Evolutionary conservation across 2,797 vertebrate genomes (phyloP).

Genomic region (Sebastes jordani): DNA sequence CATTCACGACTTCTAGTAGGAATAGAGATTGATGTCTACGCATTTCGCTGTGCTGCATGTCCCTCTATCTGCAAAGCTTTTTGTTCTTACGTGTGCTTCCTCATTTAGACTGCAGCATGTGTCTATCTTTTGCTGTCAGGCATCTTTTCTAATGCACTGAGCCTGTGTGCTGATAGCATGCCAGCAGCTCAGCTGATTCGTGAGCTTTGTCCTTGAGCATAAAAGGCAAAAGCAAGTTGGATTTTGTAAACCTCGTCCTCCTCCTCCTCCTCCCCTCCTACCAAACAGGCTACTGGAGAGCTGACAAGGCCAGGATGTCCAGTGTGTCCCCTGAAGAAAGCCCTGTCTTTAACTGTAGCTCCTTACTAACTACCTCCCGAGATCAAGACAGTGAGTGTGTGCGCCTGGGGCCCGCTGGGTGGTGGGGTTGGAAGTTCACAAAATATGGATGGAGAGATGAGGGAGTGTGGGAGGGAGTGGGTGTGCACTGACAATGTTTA

Average conservation of each 20-base stretch:
- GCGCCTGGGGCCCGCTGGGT: conserved; percentile 63
- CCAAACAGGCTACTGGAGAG: conserved; percentile 99
- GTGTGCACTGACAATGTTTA: not conserved
- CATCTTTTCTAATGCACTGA: conserved; percentile 31
- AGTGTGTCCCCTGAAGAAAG: conserved; percentile 90
- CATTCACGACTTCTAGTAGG: not conserved
- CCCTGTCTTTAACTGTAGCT: conserved; percentile 93
- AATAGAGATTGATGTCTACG: not conserved
- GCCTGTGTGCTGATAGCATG: conserved; percentile 17
- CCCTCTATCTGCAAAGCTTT: not conserved
- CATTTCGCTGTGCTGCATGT: conserved; percentile 17
- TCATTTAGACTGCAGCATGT: conserved; percentile 13
- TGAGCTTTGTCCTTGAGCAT: conserved; percentile 35
- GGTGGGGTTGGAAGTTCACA: conserved; percentile 25
- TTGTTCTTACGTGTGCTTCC: conserved; percentile 7
- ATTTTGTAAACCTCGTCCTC: conserved; percentile 63
- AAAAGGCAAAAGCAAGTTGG: conserved; percentile 53
- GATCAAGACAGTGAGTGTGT: conserved; percentile 98
- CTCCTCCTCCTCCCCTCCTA: conserved; percentile 82
- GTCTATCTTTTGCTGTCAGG: not conserved
- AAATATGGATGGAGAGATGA: not conserved
- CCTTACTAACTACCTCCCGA: conserved; percentile 96
- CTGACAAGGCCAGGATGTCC: conserved; percentile 94
- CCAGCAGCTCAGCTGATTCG: conserved; percentile 22
- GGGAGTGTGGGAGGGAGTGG: not conserved